Conservation (phyloP, 1,140 invertebrate species). For the Panagrolaimus sp. region DNA sequence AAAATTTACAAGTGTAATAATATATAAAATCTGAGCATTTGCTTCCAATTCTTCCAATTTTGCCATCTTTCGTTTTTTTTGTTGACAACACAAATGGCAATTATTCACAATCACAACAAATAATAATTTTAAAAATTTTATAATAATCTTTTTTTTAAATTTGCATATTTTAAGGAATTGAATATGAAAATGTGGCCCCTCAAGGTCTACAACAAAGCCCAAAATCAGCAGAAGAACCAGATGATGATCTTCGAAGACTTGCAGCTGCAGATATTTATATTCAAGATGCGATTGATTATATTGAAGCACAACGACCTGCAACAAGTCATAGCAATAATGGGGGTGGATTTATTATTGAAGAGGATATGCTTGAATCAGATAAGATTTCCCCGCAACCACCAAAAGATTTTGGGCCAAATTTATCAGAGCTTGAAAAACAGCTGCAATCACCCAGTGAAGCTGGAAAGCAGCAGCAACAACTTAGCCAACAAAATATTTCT, state of each 20-base stretch:
- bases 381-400: neutral
- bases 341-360: constrained; percentile 47
- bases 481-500: constrained; percentile 17
- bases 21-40: too few species aligned
- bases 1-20: too few species aligned
- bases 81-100: too few species aligned
- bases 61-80: too few species aligned
- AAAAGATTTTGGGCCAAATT: constrained; percentile 15
- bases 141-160: too few species aligned
- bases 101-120: too few species aligned
- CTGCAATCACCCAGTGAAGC: neutral
- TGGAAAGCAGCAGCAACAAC: neutral
- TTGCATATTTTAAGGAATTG: too few species aligned
- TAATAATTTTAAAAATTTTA: too few species aligned
- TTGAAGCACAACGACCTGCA: neutral
- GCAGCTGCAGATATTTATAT: constrained; percentile 27
- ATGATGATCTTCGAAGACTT: constrained; percentile 25
- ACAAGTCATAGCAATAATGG: neutral
- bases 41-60: too few species aligned
- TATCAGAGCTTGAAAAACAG: constrained; percentile 19
- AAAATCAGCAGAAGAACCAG: neutral
- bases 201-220: too few species aligned
- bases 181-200: too few species aligned
- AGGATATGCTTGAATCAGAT: constrained; percentile 44
- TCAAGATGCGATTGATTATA: constrained; percentile 19